Percentiles rank a stretch among this genome's conserved stretches.
These are phyloP conservation scores for Agrilus cyanescens DNA, from an alignment of 2,888 invertebrate species.

Conservation along the genomic window DNA sequence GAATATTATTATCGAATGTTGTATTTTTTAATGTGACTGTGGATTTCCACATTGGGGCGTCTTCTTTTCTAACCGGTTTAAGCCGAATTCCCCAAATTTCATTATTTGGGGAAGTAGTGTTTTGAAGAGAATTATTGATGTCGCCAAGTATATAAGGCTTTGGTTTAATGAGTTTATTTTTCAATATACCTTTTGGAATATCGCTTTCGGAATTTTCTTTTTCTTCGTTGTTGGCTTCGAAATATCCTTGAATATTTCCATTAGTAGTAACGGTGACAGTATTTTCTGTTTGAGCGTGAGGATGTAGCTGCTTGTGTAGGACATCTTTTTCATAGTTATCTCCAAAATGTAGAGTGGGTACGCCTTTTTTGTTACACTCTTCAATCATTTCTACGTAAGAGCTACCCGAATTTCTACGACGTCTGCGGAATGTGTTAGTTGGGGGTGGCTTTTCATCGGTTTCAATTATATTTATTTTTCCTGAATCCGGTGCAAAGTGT, in stretches of 20 bases:
- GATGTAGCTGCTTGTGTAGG: conserved; percentile 1
- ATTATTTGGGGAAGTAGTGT: conserved; percentile 23
- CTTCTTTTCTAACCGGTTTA: conserved; percentile 31
- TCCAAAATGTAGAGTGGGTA: conserved; percentile 57
- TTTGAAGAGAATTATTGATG: conserved; percentile 39
- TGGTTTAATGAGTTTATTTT: conserved; percentile 62
- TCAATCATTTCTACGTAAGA: conserved; percentile 24
- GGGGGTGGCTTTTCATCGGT: conserved; percentile 82
- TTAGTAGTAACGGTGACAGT: conserved; percentile 19
- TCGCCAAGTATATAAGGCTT: conserved; percentile 64
- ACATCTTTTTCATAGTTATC: conserved; percentile 39
- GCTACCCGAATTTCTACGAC: conserved; percentile 46
- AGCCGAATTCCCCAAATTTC: conserved; percentile 41
- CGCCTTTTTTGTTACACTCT: conserved; percentile 33
- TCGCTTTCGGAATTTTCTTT: conserved; percentile 26
- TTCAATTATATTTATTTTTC: conserved; percentile 75
- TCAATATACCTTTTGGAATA: conserved; percentile 56
- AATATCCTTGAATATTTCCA: conserved; percentile 8
- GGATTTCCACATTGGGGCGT: conserved; percentile 34
- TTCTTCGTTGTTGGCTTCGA: conserved; percentile 12
- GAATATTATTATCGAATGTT: conserved; percentile 18
- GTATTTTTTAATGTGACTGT: conserved; percentile 34
- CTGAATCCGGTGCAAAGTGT: conserved; percentile 77
- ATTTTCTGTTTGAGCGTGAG: conserved; percentile 4
- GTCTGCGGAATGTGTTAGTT: conserved; percentile 63